These are phyloP conservation scores for Galago senegalensis DNA, from an alignment of 2,797 vertebrate genomes.

Conservation along the genomic window DNA sequence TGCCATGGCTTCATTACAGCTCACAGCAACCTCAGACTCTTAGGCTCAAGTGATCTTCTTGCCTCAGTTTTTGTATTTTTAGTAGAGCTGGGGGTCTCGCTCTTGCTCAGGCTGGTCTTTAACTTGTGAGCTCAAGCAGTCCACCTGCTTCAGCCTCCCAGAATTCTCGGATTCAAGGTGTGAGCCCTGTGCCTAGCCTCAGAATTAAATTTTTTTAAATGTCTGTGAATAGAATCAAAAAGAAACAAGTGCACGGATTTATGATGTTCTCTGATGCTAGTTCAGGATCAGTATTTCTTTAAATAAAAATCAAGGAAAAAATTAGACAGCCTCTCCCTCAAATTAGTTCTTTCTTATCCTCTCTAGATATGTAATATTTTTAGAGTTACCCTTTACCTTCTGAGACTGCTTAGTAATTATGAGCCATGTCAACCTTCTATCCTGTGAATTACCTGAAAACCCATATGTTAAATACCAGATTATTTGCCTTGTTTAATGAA, in stretches of 20 bases:
- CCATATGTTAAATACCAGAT: not conserved
- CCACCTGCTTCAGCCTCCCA: no score
- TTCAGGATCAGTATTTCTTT: slow-evolving; percentile 53
- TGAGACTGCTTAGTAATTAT: not conserved
- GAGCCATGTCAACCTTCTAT: not conserved
- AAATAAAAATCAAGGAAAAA: slow-evolving; percentile 36
- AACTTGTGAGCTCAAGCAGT: no score
- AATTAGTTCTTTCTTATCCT: not conserved
- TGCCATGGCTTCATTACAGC: no score
- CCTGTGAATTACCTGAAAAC: slow-evolving; percentile 44
- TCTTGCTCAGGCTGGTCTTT: no score
- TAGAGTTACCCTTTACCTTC: not conserved
- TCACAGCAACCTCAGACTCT: no score
- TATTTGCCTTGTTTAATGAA: slow-evolving; percentile 38
- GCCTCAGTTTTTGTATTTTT: no score
- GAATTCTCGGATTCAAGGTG: no score
- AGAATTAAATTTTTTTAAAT: not conserved
- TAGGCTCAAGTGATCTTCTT: no score
- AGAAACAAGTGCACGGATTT: not conserved
- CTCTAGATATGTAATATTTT: not conserved
- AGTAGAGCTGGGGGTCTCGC: no score
- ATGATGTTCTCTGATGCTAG: not conserved
- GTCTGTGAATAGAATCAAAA: not conserved
- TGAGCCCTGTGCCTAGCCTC: no score
- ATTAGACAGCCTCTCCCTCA: not conserved